Evolutionary conservation across 2,113 vertebrate genomes (phyloP), one percentile per base, ranked within the genome.

Genomic region (Pithys albifrons): DNA sequence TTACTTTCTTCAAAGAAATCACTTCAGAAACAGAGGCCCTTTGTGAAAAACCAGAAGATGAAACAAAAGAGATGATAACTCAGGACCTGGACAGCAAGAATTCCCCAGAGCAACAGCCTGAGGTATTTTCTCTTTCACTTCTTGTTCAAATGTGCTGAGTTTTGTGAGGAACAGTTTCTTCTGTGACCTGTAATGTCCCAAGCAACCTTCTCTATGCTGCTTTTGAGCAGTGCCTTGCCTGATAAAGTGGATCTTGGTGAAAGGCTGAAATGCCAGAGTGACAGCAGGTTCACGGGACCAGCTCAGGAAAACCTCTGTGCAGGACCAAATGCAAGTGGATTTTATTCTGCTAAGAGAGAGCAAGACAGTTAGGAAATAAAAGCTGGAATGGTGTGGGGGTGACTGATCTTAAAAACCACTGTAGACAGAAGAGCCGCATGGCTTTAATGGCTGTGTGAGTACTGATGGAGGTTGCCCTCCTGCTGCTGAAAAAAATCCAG

Each of bases 11-110:
- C 10, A 65, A 97, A 99, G 99, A 99, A 97, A 99, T 99, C 91
- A 99, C 99, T 29, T 99, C 99, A 33, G 99, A 99, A 97, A 99
- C 99, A 1, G 99, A 99, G 83, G 98, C 98, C 28, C 98, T 99
- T 78, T 99, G 98, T 90, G 98, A 98, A 59, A 99, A 99, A 90
- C 98, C 99, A 5, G 98, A 99, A 4, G 98, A 99, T 18, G 99
- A 99, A 77, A 97, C 98, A 65, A 99, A 93, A 91, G 98, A 98
- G 31, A 92, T 97, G 39, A 91, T 94, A 10, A 17, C 91, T 39
- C 96, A 65, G 10, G 98, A 97, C 6, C 43, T 89, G 9, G 93
- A 95, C 4, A 72, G 48, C 9, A 97, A 91, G n/a, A 88, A 72
- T 58, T 57, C 86, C 6, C 94, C 41, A 1, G 96, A 97, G 43